Percentiles rank a stretch among this genome's conserved stretches.
Evolutionary conservation across 23 tunicate genomes (phyloP).

Genomic region (Diplosoma virens): DNA sequence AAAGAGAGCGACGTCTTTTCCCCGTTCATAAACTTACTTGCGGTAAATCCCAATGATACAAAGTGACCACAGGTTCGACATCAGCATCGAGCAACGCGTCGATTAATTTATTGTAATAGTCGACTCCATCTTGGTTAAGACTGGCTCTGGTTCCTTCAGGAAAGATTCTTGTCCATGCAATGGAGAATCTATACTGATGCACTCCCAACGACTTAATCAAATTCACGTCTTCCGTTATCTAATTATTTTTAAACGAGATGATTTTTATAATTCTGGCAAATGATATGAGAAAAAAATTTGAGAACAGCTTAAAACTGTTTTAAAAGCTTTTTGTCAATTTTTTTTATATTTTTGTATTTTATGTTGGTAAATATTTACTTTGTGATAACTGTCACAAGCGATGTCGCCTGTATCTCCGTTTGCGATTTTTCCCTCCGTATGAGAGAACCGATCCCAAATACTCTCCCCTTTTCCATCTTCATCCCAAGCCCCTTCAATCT

Average conservation of each 20-base stretch:
- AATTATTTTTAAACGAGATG: neutral
- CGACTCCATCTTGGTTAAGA: constrained; percentile 72
- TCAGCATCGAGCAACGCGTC: constrained; percentile 56
- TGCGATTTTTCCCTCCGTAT: constrained; percentile 49
- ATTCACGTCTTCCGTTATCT: constrained; percentile 68
- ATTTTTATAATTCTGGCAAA: neutral
- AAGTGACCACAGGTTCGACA: constrained; percentile 92
- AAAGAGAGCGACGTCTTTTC: too few relatives aligned
- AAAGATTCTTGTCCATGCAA: constrained; percentile 85
- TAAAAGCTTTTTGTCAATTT: too few relatives aligned
- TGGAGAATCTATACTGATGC: constrained; percentile 84
- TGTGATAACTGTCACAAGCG: constrained; percentile 98
- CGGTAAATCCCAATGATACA: constrained; percentile 98
- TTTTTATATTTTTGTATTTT: too few relatives aligned
- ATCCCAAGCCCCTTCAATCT: constrained; percentile 99
- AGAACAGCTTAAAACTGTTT: neutral
- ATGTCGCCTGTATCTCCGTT: constrained; percentile 93
- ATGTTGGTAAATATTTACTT: too few relatives aligned
- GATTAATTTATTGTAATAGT: constrained; percentile 78
- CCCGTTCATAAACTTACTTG: constrained; percentile 43
- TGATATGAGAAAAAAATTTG: neutral
- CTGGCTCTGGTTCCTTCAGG: constrained; percentile 79
- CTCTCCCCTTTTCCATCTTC: constrained; percentile 92
- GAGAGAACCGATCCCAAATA: constrained; percentile 95
- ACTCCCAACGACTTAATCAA: constrained; percentile 81